phyloP scores from a whole-genome alignment of 2,888 invertebrate genomes.

The Nephrotoma flavescens region DNA sequence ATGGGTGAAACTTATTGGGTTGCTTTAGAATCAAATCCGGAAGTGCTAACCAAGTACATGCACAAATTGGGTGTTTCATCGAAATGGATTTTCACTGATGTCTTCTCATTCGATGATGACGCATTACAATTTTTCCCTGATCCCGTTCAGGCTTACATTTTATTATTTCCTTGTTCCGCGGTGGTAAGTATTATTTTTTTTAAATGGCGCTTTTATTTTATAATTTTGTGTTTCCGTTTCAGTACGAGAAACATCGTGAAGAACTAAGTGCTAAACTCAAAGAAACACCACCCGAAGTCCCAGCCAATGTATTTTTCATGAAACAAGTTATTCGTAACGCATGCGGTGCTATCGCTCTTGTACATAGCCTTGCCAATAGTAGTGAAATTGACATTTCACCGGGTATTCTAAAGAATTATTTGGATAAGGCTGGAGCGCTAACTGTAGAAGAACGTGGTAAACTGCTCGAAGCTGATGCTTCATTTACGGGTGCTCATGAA shows the following conservation, averaged over 20 bases:
- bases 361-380: constrained; percentile 73
- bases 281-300: constrained; percentile 44
- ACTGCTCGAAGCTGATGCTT: constrained; percentile 53
- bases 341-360: constrained; percentile 93
- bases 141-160: constrained; percentile 73
- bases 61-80: constrained; percentile 66
- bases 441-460: constrained; percentile 61
- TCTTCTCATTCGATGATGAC: constrained; percentile 82
- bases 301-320: constrained; percentile 55
- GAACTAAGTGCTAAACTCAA: constrained; percentile 50
- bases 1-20: constrained; percentile 17
- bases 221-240: constrained; percentile 3
- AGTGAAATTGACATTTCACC: constrained; percentile 49
- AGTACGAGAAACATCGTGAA: constrained; percentile 55
- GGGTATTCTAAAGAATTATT: constrained; percentile 62
- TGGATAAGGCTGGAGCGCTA: constrained; percentile 51
- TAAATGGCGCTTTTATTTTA: background rate
- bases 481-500: constrained; percentile 67
- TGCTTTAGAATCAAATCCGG: constrained; percentile 44
- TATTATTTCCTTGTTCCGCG: constrained; percentile 74
- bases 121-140: constrained; percentile 72
- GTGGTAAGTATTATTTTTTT: constrained; percentile 34
- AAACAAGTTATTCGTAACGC: constrained; percentile 88
- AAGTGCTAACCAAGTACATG: constrained; percentile 53
- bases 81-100: constrained; percentile 74